A percentile compares a stretch with the other conserved stretches of the same genome.
Conservation (phyloP, 2,888 invertebrate species). For the Diplolepis rosae region DNA sequence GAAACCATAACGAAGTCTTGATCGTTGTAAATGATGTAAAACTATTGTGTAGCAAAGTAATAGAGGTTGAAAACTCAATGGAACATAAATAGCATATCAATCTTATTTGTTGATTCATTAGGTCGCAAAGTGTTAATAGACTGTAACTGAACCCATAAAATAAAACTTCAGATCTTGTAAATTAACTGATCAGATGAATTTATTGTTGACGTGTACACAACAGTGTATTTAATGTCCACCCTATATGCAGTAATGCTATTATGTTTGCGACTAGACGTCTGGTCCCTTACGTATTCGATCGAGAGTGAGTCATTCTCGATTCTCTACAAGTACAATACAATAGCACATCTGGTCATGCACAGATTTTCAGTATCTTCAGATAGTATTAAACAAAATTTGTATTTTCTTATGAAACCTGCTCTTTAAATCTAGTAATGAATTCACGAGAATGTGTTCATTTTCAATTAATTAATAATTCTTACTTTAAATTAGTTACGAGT, state of each 20-base stretch:
- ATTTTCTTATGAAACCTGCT: no score
- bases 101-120: neutral
- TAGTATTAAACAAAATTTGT: no score
- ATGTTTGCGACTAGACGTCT: slow-evolving; percentile 34
- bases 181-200: neutral
- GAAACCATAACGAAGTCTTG: no score
- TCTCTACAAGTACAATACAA: slow-evolving; percentile 54
- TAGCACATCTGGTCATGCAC: slow-evolving; percentile 64
- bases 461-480: no score
- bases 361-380: slow-evolving; percentile 51
- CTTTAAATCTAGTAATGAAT: no score
- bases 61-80: neutral
- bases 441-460: no score
- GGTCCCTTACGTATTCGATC: slow-evolving; percentile 49
- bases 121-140: neutral
- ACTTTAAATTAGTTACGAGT: no score
- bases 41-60: neutral
- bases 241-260: slow-evolving; percentile 8
- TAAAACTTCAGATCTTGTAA: no score
- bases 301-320: slow-evolving; percentile 63
- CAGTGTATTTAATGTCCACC: slow-evolving; percentile 8
- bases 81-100: neutral
- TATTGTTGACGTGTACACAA: neutral
- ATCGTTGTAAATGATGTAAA: neutral
- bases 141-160: neutral